phyloP scores from a whole-genome alignment of 2,113 vertebrate species.

The pig (Sus scrofa) region DNA sequence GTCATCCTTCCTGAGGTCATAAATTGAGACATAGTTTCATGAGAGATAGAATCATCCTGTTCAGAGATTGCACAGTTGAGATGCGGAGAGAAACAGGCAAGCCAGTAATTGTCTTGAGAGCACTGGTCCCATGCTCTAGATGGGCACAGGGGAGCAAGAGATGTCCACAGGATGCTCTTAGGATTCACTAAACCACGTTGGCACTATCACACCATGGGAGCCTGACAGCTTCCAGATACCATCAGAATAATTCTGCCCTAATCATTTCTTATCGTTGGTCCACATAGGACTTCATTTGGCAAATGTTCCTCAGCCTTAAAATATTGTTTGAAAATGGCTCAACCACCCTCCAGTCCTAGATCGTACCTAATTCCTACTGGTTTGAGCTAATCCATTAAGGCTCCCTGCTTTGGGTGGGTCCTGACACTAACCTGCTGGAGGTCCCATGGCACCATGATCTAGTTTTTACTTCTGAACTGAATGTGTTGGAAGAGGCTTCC shows the following conservation, averaged over 20 bases:
- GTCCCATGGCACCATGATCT: too few species aligned
- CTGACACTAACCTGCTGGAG: background rate
- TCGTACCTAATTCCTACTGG: background rate
- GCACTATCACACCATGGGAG: too few species aligned
- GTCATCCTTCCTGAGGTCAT: background rate
- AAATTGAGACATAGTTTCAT: background rate
- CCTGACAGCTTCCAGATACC: background rate
- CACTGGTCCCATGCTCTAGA: background rate
- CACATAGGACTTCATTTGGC: background rate
- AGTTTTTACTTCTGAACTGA: background rate
- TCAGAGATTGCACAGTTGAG: background rate
- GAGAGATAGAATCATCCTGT: background rate
- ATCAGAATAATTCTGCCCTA: background rate
- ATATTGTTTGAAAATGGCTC: background rate
- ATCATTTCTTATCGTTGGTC: background rate
- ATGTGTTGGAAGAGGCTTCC: background rate
- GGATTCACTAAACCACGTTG: background rate
- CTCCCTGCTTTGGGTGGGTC: background rate
- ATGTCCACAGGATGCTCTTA: too few species aligned
- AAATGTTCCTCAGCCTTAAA: background rate
- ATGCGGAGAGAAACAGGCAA: background rate
- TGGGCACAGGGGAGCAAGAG: background rate
- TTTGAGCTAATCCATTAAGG: background rate
- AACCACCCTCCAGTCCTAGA: background rate
- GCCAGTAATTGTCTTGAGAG: rapidly evolving